Percentiles rank a stretch among this genome's conserved stretches.
These are phyloP conservation scores for Vanessa atalanta DNA, from an alignment of 1,140 invertebrate species.

Conservation along the genomic window DNA sequence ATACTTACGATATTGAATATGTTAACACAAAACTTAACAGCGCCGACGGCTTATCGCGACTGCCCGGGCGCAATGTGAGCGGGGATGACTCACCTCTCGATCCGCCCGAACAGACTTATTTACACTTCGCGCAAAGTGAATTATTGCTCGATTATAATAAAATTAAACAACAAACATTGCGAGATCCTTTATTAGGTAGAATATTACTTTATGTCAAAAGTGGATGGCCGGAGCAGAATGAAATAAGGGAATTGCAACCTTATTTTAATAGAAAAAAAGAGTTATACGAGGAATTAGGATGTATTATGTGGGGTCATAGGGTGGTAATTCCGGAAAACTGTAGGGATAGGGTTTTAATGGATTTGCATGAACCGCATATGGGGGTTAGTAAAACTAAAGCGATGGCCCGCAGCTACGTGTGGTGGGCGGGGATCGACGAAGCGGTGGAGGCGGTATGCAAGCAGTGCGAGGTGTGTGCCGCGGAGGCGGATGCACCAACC, in stretches of 20 bases:
- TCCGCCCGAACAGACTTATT: conserved; percentile 38
- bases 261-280: conserved; percentile 29
- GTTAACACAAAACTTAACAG: too few relatives aligned
- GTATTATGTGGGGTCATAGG: conserved; percentile 36
- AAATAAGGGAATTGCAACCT: too few relatives aligned
- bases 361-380: conserved; percentile 40
- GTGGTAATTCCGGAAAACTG: conserved; percentile 30
- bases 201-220: conserved; percentile 16
- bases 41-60: neutral
- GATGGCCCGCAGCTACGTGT: conserved; percentile 62
- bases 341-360: conserved; percentile 18
- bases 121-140: conserved; percentile 32
- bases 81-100: neutral
- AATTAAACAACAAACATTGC: conserved; percentile 19
- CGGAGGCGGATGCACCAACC: conserved; percentile 3
- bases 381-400: conserved; percentile 64
- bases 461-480: conserved; percentile 12
- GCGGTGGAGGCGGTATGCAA: conserved; percentile 9
- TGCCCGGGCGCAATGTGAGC: neutral
- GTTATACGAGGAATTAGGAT: conserved; percentile 35
- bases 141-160: conserved; percentile 44
- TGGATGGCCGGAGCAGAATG: conserved; percentile 33
- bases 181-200: conserved; percentile 8
- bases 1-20: neutral
- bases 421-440: conserved; percentile 72